These are phyloP conservation scores for Montipora capitata DNA, from an alignment of 92 coral and sea anemone genomes.

Conservation along the genomic window DNA sequence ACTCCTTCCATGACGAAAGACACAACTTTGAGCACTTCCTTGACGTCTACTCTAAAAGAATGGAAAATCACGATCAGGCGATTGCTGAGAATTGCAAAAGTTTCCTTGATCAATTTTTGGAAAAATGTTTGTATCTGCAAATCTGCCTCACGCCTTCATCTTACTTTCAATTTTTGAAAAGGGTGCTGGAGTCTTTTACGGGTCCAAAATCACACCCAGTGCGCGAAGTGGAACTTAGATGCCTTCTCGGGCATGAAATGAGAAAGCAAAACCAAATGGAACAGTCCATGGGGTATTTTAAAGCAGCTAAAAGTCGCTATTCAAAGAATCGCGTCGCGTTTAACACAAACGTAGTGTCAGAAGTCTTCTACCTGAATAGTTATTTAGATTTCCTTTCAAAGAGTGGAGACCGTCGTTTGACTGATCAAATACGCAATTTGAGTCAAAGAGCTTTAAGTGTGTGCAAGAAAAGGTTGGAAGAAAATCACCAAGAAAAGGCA, in stretches of 20 bases:
- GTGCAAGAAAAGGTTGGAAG: not conserved
- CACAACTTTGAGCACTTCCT: slow-evolving; percentile 56
- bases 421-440: not conserved
- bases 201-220: not conserved
- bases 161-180: not conserved
- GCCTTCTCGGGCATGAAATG: slow-evolving; percentile 21
- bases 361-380: not conserved
- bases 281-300: slow-evolving; percentile 7
- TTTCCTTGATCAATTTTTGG: not conserved
- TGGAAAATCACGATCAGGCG: not conserved
- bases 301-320: not conserved
- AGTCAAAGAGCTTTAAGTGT: not conserved
- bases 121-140: slow-evolving; percentile 32
- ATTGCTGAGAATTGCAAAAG: not conserved
- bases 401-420: not conserved
- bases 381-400: not conserved
- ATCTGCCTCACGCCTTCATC: slow-evolving; percentile 39
- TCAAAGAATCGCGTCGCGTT: not conserved
- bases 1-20: slow-evolving; percentile 39
- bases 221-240: slow-evolving; percentile 27
- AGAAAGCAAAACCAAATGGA: slow-evolving; percentile 7
- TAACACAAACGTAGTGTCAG: not conserved
- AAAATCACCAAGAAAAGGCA: slow-evolving; percentile 13
- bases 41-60: not conserved
- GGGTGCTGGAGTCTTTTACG: not conserved